phyloP scores from a whole-genome alignment of 35 echinoderm and acorn worm genomes.

The Acanthaster planci region DNA sequence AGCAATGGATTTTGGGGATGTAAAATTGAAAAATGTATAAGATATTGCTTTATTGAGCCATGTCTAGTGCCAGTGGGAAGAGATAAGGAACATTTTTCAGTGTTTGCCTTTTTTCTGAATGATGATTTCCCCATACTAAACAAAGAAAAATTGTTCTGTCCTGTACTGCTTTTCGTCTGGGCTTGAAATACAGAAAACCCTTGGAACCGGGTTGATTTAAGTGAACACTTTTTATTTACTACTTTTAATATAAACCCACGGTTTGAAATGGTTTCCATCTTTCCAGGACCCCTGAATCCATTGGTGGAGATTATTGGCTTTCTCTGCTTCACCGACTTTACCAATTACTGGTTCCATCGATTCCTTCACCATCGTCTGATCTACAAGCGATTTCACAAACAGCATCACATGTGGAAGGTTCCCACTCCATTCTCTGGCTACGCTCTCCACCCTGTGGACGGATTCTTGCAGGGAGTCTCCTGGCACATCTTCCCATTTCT shows the following conservation, averaged over 20 bases:
- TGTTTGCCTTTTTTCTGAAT: too few relatives aligned
- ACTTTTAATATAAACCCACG: background rate
- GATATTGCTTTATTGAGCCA: too few relatives aligned
- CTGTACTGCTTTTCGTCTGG: too few relatives aligned
- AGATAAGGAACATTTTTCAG: too few relatives aligned
- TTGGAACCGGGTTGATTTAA: too few relatives aligned
- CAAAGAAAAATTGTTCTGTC: too few relatives aligned
- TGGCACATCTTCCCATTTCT: conserved; percentile 91
- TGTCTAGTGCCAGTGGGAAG: too few relatives aligned
- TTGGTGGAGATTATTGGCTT: conserved; percentile 64
- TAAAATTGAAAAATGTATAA: too few relatives aligned
- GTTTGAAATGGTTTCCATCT: conserved; percentile 1
- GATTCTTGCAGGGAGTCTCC: conserved; percentile 86
- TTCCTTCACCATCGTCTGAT: conserved; percentile 78
- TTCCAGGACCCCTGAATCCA: conserved; percentile 64
- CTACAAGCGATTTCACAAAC: conserved; percentile 87
- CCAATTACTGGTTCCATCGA: conserved; percentile 96
- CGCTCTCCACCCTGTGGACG: conserved; percentile 90
- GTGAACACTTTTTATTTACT: background rate
- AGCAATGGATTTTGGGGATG: too few relatives aligned
- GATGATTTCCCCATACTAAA: too few relatives aligned
- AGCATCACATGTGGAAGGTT: conserved; percentile 89
- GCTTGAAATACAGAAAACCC: too few relatives aligned
- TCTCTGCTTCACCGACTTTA: conserved; percentile 89
- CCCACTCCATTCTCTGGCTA: conserved; percentile 97